Evolutionary conservation across 2,797 vertebrate genomes (phyloP).

Genomic region (Ataeniobius toweri): DNA sequence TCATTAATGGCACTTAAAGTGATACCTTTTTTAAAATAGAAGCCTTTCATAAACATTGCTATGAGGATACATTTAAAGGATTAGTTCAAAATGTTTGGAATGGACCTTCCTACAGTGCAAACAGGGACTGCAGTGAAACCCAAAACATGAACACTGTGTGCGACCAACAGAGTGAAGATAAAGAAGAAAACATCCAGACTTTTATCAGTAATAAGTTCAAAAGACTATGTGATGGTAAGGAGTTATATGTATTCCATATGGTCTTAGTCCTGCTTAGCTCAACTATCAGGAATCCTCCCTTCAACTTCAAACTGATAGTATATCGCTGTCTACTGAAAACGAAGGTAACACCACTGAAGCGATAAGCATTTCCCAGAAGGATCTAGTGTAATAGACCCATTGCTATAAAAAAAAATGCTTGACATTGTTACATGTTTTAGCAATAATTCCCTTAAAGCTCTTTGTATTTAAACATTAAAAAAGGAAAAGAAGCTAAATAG

Average conservation of each 20-base stretch:
- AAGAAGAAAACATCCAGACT: neutral
- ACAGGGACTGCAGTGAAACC: neutral
- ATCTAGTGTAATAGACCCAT: neutral
- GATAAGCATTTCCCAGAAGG: conserved; percentile 4
- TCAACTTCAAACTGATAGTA: conserved; percentile 5
- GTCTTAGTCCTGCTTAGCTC: neutral
- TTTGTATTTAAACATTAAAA: neutral
- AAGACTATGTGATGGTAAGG: neutral
- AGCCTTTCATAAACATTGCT: neutral
- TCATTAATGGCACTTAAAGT: neutral
- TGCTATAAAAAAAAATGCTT: neutral
- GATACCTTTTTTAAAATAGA: neutral
- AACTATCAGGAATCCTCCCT: conserved; percentile 12
- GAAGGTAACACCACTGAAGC: neutral
- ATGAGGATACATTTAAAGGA: neutral
- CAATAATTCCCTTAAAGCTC: neutral
- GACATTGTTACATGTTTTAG: neutral
- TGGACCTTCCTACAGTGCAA: neutral
- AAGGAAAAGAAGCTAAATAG: neutral
- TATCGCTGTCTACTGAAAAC: neutral
- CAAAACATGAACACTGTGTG: conserved; percentile 1
- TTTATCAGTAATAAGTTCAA: conserved; percentile 2
- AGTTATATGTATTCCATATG: conserved; percentile 8
- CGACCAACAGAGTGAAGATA: neutral
- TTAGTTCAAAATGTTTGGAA: neutral